Evolutionary conservation across 2,888 invertebrate genomes (phyloP), one percentile per base, ranked within the genome.

Genomic region (Calameuta filiformis): DNA sequence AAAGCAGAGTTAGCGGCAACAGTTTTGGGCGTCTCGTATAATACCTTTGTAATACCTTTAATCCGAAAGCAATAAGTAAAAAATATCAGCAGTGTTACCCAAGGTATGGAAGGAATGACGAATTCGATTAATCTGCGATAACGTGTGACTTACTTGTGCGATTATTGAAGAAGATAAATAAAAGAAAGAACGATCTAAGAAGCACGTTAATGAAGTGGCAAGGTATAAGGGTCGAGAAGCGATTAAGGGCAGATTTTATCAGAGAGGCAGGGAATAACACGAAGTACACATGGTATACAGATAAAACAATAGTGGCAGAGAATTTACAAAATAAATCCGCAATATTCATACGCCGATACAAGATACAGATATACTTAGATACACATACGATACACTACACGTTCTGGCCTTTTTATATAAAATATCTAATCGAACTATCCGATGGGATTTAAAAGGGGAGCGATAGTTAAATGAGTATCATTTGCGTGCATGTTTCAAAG

Each of bases 351-450:
- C 56, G 23, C 56, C 23, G 23, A 56, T 23, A 23, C 56, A 56
- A 56, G 23, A 56, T 56, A 23, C 56, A 56, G 56, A 56, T 56
- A 56, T 56, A 56, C 56, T 56, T 56, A 56, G 56, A 23, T 56
- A 56, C 23, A 56, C 56, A 56, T 23, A 56, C 2, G 23, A 56
- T 23, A 56, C 75, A 79, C 69, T 34, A 78, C 33, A 75, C n/a
- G 71, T 76, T 81, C 79, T 68, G 79, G 77, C 73, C 79, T 81
- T 81, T 81, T 79, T 77, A 74, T 77, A 77, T 77, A 75, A 31
- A 35, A 75, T 35, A 75, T n/a, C 23, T 35, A 37, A 12, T 40
- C 12, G 69, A 73, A 40, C 23, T 34, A 37, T 73, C 34, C 15
- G 37, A 75, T 71, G 12, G 15, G 73, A 75, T n/a, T 40, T 74